phyloP scores from a whole-genome alignment of 1,140 invertebrate species.

The Anastrepha obliqua region DNA sequence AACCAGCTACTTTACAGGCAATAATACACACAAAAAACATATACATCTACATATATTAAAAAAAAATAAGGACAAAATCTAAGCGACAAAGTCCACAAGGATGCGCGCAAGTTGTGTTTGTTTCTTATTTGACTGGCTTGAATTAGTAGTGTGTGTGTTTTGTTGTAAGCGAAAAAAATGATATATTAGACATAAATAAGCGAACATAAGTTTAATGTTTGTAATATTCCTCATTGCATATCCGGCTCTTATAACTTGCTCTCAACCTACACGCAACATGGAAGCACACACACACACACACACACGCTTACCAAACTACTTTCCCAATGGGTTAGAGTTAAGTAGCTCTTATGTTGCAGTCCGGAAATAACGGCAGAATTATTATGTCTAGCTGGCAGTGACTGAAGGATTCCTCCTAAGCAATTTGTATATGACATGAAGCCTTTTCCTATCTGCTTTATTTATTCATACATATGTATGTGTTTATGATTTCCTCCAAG shows the following conservation, averaged over 20 bases:
- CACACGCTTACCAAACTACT: not conserved
- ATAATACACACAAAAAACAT: not conserved
- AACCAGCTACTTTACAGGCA: not conserved
- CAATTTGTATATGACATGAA: slow-evolving; percentile 26
- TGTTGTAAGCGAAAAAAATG: slow-evolving; percentile 43
- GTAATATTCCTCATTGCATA: slow-evolving; percentile 40
- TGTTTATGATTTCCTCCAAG: not conserved
- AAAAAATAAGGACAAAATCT: not conserved
- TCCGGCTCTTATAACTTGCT: not conserved
- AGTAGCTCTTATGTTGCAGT: not conserved
- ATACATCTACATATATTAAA: not conserved
- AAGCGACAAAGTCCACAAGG: slow-evolving; percentile 12
- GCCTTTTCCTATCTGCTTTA: not conserved
- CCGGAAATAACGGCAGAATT: slow-evolving; percentile 48
- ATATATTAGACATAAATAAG: slow-evolving; percentile 58
- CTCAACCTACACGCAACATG: not conserved
- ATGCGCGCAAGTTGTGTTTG: slow-evolving; percentile 32
- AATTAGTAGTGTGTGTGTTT: not conserved
- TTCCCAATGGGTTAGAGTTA: not conserved
- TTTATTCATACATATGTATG: not conserved
- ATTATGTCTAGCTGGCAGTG: slow-evolving; percentile 16
- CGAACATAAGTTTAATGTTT: slow-evolving; percentile 56
- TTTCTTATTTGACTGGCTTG: not conserved
- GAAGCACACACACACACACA: not conserved
- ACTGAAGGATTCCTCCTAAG: not conserved